phyloP scores from a whole-genome alignment of 37 sponge, comb jelly and placozoan species.

The Oscarella lobularis region DNA sequence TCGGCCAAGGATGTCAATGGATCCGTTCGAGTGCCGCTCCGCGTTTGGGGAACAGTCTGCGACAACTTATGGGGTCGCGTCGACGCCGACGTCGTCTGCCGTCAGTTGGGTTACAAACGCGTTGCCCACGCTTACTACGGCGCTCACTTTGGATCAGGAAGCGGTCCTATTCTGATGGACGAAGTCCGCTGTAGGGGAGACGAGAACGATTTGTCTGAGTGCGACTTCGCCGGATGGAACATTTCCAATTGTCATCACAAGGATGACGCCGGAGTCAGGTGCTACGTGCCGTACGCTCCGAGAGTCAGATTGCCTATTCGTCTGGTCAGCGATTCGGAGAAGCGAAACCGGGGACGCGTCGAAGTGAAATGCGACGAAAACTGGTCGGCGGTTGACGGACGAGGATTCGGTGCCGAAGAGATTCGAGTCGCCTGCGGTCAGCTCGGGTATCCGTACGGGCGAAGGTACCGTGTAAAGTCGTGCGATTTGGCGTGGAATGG shows the following conservation, averaged over 20 bases:
- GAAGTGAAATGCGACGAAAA: constrained; percentile 6
- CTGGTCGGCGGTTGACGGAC: constrained; percentile 35
- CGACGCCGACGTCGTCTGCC: background rate
- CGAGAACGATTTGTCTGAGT: constrained; percentile 19
- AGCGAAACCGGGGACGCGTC: constrained; percentile 21
- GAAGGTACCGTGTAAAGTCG: background rate
- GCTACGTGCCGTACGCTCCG: constrained; percentile 6
- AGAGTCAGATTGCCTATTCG: background rate
- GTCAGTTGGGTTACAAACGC: background rate
- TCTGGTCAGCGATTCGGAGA: background rate
- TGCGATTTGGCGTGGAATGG: background rate
- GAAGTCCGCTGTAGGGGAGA: constrained; percentile 27
- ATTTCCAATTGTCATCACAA: constrained; percentile 34
- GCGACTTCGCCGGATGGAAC: constrained; percentile 1
- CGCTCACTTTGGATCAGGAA: constrained; percentile 17
- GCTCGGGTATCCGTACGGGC: constrained; percentile 44
- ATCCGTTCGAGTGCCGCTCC: no score
- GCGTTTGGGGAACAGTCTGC: background rate
- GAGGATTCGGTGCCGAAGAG: constrained; percentile 15
- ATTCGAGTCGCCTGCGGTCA: constrained; percentile 42
- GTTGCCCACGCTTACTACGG: background rate
- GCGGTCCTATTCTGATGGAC: constrained; percentile 46
- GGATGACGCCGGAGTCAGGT: constrained; percentile 51
- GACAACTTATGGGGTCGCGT: background rate
- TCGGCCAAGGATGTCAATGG: background rate